Percentiles rank a stretch among this genome's conserved stretches.
These are phyloP conservation scores for Lissonota sp. DNA, from an alignment of 2,888 invertebrate genomes.

Conservation along the genomic window DNA sequence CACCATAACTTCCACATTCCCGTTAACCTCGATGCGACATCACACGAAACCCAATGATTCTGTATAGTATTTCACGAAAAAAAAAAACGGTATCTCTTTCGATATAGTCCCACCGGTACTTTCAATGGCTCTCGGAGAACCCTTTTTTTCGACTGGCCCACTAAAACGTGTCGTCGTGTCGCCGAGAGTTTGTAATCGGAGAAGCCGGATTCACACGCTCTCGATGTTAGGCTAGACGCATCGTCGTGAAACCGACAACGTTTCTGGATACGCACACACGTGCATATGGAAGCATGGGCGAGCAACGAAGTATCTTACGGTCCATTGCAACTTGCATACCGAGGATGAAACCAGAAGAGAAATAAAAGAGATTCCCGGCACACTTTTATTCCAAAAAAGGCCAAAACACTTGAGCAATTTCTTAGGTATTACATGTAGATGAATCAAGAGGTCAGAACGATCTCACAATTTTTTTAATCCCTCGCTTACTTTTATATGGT, in stretches of 20 bases:
- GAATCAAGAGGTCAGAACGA: slow-evolving; percentile 33
- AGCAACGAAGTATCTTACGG: slow-evolving; percentile 21
- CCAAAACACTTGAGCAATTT: slow-evolving; percentile 63
- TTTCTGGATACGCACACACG: slow-evolving; percentile 22
- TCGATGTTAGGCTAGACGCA: neutral
- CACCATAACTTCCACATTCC: too few species aligned
- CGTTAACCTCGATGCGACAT: neutral
- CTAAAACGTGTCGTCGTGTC: slow-evolving; percentile 35
- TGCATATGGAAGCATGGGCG: slow-evolving; percentile 16
- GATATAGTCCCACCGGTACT: slow-evolving; percentile 13
- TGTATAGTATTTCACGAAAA: neutral
- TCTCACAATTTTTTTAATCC: slow-evolving; percentile 11
- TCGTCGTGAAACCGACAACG: slow-evolving; percentile 14
- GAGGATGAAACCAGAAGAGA: slow-evolving; percentile 53
- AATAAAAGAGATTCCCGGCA: neutral
- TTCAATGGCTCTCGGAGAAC: slow-evolving; percentile 46
- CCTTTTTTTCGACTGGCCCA: slow-evolving; percentile 52
- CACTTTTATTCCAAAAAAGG: slow-evolving; percentile 34
- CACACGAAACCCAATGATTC: neutral
- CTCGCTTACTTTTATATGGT: neutral
- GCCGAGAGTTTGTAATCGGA: slow-evolving; percentile 59
- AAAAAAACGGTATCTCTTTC: slow-evolving; percentile 38
- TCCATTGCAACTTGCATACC: slow-evolving; percentile 38
- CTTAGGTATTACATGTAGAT: neutral
- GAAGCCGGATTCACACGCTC: slow-evolving; percentile 65